Evolutionary conservation across 1,140 invertebrate genomes (phyloP).

Genomic region (Trypoxylus dichotomus): DNA sequence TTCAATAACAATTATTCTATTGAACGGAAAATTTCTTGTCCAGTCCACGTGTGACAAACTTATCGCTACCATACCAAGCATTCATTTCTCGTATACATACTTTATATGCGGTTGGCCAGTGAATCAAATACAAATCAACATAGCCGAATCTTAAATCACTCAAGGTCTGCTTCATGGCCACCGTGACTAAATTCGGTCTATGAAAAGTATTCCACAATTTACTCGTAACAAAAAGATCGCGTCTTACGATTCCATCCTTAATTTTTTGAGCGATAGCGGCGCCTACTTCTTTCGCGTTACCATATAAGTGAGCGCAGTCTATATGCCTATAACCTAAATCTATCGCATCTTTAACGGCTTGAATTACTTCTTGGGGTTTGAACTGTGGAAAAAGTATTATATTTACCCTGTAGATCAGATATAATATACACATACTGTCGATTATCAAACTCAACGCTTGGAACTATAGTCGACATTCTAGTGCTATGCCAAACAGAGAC

Average conservation of each 20-base stretch:
- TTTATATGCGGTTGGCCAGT: conserved; percentile 67
- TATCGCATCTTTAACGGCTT: conserved; percentile 68
- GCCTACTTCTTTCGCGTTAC: conserved; percentile 81
- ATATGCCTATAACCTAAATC: conserved; percentile 72
- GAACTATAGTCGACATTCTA: background rate
- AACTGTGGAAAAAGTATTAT: background rate
- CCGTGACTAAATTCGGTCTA: conserved; percentile 62
- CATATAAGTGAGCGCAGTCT: conserved; percentile 78
- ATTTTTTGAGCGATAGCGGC: conserved; percentile 72
- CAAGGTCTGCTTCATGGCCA: conserved; percentile 58
- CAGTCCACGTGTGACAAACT: background rate
- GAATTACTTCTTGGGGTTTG: conserved; percentile 34
- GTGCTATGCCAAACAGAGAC: too few relatives aligned
- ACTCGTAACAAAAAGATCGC: conserved; percentile 61
- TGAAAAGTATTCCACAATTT: conserved; percentile 80
- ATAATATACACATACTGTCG: background rate
- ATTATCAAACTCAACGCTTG: background rate
- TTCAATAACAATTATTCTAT: background rate
- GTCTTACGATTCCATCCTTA: conserved; percentile 68
- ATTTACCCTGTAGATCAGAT: background rate
- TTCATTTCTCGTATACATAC: background rate
- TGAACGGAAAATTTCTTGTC: background rate
- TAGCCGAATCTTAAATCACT: conserved; percentile 69
- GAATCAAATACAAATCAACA: conserved; percentile 76
- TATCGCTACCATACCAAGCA: background rate